phyloP scores from a whole-genome alignment of 2,888 invertebrate genomes.

The Synanthedon andrenaeformis region DNA sequence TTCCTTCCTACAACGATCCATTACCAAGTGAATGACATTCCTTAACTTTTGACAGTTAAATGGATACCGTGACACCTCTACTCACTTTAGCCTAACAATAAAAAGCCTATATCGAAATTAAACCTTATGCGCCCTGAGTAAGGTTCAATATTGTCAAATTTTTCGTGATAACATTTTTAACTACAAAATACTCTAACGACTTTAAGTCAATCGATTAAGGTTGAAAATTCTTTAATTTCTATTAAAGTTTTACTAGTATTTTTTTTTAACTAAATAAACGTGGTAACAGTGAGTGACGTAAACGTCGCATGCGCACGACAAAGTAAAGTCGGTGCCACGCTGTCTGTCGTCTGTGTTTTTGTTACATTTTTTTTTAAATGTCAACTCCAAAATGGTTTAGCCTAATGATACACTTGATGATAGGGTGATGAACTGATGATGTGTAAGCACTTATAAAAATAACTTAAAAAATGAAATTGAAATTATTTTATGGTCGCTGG shows the following conservation, averaged over 20 bases:
- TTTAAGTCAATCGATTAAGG: constrained; percentile 8
- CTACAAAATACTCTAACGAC: not conserved
- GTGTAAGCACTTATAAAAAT: no score
- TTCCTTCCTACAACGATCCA: constrained; percentile 66
- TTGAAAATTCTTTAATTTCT: constrained; percentile 12
- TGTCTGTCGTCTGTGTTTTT: constrained; percentile 41
- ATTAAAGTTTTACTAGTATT: not conserved
- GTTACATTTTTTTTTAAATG: constrained; percentile 15
- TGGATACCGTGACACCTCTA: constrained; percentile 44
- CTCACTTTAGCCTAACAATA: not conserved
- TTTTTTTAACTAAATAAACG: not conserved
- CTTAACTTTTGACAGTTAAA: constrained; percentile 48
- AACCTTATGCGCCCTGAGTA: not conserved
- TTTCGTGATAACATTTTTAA: no score
- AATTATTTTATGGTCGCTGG: no score
- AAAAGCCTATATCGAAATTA: not conserved
- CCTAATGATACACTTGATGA: constrained; percentile 35
- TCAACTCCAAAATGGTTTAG: constrained; percentile 21
- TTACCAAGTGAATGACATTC: constrained; percentile 63
- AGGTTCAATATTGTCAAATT: no score
- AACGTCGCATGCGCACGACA: not conserved
- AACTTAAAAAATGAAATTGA: no score
- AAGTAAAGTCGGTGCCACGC: constrained; percentile 52
- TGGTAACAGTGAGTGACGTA: not conserved
- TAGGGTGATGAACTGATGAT: constrained; percentile 1